phyloP scores from a whole-genome alignment of 2,113 vertebrate species.

The Misgurnus mizolepis region DNA sequence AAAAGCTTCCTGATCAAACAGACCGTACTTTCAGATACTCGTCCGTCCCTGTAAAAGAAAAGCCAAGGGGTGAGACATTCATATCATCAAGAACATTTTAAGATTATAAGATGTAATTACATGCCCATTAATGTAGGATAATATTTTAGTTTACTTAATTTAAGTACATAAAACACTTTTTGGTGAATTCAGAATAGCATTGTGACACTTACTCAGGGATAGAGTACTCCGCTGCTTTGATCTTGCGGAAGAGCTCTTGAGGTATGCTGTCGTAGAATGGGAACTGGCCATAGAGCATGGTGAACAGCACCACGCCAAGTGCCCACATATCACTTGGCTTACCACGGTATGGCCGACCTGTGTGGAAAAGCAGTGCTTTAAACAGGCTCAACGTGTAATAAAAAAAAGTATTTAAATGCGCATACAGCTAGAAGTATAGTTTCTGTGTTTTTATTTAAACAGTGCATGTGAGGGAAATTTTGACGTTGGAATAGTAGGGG shows the following conservation, averaged over 20 bases:
- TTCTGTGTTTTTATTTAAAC: no score
- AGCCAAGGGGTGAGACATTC: background rate
- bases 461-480: no score
- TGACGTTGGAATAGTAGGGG: no score
- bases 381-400: background rate
- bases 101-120: no score
- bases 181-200: no score
- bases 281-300: conserved; percentile 99
- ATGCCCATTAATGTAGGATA: no score
- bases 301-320: conserved; percentile 95
- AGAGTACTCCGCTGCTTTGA: conserved; percentile 98
- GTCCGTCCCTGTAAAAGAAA: conserved; percentile 82
- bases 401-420: no score
- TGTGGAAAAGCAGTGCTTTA: background rate
- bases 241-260: conserved; percentile 99
- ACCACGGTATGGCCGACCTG: conserved; percentile 94
- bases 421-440: no score
- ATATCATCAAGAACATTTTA: background rate
- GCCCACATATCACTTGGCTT: conserved; percentile 99
- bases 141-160: no score
- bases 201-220: conserved; percentile 92
- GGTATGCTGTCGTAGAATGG: conserved; percentile 99
- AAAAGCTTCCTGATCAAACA: conserved; percentile 96
- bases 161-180: no score
- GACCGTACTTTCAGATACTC: conserved; percentile 96